phyloP scores from a whole-genome alignment of 2,113 vertebrate species.

The Sitta europaea region DNA sequence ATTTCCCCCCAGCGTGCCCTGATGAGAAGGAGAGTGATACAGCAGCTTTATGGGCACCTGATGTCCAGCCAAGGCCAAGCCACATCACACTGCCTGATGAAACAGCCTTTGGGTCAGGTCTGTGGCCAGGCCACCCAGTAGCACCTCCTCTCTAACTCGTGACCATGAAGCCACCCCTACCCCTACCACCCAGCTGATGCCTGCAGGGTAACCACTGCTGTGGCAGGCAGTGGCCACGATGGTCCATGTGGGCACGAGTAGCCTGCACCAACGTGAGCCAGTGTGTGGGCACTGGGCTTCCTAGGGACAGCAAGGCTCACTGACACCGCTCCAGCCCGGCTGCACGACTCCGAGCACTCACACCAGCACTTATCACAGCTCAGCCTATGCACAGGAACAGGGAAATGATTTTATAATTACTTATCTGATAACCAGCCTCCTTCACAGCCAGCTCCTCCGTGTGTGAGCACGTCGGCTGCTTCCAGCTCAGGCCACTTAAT shows the following conservation, averaged over 20 bases:
- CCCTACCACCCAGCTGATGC: neutral
- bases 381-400: neutral
- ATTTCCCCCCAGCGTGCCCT: neutral
- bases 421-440: slow-evolving; percentile 15
- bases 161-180: neutral
- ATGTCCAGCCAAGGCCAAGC: neutral
- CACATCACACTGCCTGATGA: rapidly evolving
- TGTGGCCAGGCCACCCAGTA: neutral
- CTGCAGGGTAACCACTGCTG: neutral
- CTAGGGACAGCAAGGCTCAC: neutral
- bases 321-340: neutral
- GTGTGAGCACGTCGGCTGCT: neutral
- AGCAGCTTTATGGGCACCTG: neutral
- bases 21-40: neutral
- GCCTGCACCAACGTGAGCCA: neutral
- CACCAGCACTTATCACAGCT: neutral
- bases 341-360: neutral
- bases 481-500: neutral
- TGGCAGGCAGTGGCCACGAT: rapidly evolving
- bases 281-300: rapidly evolving
- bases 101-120: neutral
- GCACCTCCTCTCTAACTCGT: neutral
- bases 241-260: rapidly evolving
- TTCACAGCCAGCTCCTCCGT: neutral
- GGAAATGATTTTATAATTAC: slow-evolving; percentile 17